These are phyloP conservation scores for Drosophila hamatofila DNA, from an alignment of 2,888 invertebrate genomes.

Conservation along the genomic window DNA sequence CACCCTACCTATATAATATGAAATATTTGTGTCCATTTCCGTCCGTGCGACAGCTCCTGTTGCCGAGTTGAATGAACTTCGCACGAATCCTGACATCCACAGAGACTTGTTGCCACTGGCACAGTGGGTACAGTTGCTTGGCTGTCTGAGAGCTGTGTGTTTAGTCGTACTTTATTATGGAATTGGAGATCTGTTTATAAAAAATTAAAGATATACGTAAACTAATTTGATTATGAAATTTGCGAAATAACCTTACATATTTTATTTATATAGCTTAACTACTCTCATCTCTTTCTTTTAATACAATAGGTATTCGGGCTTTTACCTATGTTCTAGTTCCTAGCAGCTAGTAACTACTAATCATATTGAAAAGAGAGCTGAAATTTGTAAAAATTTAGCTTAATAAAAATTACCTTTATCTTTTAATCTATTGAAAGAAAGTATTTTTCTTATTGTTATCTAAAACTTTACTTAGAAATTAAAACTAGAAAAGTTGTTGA, in stretches of 20 bases:
- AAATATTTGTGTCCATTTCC: conserved; percentile 70
- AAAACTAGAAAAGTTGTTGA: not conserved
- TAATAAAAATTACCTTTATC: not conserved
- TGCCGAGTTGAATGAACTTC: conserved; percentile 70
- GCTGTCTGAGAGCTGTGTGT: not conserved
- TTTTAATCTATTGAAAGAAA: not conserved
- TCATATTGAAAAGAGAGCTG: not conserved
- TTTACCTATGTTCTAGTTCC: too few relatives aligned
- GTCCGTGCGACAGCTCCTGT: conserved; percentile 30
- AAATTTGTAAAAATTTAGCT: not conserved
- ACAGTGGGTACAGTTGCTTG: conserved; percentile 32
- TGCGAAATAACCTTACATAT: too few relatives aligned
- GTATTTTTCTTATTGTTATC: not conserved
- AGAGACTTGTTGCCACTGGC: conserved; percentile 24
- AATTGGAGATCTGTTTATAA: not conserved
- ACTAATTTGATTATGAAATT: too few relatives aligned
- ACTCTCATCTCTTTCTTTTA: not conserved
- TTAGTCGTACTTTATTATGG: not conserved
- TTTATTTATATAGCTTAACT: too few relatives aligned
- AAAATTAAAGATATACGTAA: too few relatives aligned
- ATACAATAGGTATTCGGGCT: not conserved
- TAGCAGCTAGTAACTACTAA: too few relatives aligned
- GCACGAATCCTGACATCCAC: conserved; percentile 48
- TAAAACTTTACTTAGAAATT: not conserved
- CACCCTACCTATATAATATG: conserved; percentile 61